Base-by-base conservation (phyloP, 2,888 invertebrate genomes). In the Bellardia pandia region DNA sequence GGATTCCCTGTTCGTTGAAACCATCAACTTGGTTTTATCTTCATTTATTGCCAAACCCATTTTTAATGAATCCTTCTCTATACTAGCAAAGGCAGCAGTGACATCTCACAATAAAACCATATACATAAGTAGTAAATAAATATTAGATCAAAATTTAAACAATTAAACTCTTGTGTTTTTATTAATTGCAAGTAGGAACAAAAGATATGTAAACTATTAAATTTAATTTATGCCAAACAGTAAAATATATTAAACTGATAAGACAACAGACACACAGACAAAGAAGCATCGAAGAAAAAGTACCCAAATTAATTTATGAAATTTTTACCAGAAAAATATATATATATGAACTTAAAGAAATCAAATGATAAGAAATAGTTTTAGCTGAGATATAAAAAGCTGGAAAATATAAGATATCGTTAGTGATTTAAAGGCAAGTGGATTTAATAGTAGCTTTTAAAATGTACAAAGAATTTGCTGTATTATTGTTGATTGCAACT, bases 91-190 rank as follows among this genome's bases (percentile, higher is more conserved):
- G n/a, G n/a, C n/a, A n/a, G n/a, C n/a, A n/a, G n/a, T n/a, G n/a
- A n/a, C n/a, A n/a, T n/a, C n/a, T n/a, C n/a, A 68, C 14, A 30
- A 68, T 48, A 30, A 68, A 68, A 68, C 11, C 14, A 6, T 37
- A 37, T 30, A n/a, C n/a, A n/a, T n/a, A n/a, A n/a, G n/a, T 30
- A 45, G 14, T 48, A 68, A 68, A 14, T 4, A 68, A 68, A 68
- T 48, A 16, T 16, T 16, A 6, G 37, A 68, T 14, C 30, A 7
- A 48, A 45, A 48, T 45, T 68, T 68, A 45, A 45, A 40, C 16
- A 45, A 66, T 23, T 69, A 14, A 69, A 69, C 69, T n/a, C 69
- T 69, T 69, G 69, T n/a, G 33, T 14, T 51, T 51, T 69, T 69
- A 33, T 69, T 33, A 69, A 51, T 33, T 11, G 16, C 16, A 68